A percentile compares a stretch with the other conserved stretches of the same genome.
phyloP scores from a whole-genome alignment of 2,113 vertebrate species.

The Corythoichthys haematopterus region DNA sequence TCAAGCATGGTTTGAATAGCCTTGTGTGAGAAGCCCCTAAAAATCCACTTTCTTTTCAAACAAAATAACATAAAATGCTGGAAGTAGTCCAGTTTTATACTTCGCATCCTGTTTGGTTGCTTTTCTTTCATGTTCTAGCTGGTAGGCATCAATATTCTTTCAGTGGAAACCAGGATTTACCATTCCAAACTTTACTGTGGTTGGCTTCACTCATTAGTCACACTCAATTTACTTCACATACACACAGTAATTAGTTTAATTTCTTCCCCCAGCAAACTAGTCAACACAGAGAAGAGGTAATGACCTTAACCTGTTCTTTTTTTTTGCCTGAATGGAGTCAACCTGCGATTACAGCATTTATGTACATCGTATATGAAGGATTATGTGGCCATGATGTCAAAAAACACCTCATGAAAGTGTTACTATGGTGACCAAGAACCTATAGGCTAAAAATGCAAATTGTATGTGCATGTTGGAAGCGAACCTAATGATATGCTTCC shows the following conservation, averaged over 20 bases:
- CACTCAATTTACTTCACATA: neutral
- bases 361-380: neutral
- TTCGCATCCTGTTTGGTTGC: neutral
- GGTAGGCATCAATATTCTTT: neutral
- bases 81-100: neutral
- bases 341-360: slow-evolving; percentile 3
- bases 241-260: slow-evolving; percentile 7
- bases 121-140: neutral
- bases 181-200: neutral
- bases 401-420: neutral
- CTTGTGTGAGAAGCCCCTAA: neutral
- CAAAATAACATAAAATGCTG: neutral
- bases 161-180: neutral
- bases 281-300: slow-evolving; percentile 7
- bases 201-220: neutral
- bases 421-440: slow-evolving; percentile 12
- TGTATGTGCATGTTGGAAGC: neutral
- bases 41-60: neutral
- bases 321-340: slow-evolving; percentile 10
- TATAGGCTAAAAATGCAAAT: neutral
- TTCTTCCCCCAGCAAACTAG: slow-evolving; percentile 12
- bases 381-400: neutral
- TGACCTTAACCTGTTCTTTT: slow-evolving; percentile 24
- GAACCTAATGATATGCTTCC: neutral
- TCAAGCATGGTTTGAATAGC: neutral